These are phyloP conservation scores for Amia ocellicauda DNA, from an alignment of 2,113 vertebrate species.

Conservation along the genomic window DNA sequence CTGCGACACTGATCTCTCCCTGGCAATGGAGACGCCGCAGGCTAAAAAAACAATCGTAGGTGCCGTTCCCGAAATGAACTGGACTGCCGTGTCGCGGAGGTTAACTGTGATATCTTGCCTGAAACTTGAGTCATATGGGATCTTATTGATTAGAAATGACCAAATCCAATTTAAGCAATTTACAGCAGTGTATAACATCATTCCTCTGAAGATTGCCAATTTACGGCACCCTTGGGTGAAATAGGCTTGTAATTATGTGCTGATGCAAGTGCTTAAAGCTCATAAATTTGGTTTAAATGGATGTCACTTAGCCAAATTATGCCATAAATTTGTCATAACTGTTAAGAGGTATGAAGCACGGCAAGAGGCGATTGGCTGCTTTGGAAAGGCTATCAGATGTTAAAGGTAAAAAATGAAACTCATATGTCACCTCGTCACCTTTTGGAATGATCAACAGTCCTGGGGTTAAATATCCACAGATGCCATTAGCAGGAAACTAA, in stretches of 20 bases:
- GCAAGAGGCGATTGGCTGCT: no score
- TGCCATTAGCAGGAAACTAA: no score
- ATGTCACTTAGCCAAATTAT: constrained; percentile 40
- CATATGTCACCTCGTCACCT: constrained; percentile 12
- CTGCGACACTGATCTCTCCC: no score
- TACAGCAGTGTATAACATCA: constrained; percentile 19
- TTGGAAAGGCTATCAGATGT: constrained; percentile 1
- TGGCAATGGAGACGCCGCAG: no score
- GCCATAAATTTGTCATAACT: constrained; percentile 38
- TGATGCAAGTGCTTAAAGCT: constrained; percentile 33
- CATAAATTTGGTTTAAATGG: constrained; percentile 42
- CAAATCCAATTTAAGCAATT: constrained; percentile 18
- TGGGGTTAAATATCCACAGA: no score
- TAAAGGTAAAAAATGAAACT: neutral
- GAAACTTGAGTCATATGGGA: constrained; percentile 12
- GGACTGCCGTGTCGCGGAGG: no score
- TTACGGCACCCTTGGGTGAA: constrained; percentile 30
- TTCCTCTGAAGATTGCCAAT: constrained; percentile 23
- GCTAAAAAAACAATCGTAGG: no score
- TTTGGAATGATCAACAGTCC: constrained; percentile 2
- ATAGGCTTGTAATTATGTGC: constrained; percentile 24
- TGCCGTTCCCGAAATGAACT: no score
- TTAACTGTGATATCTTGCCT: neutral
- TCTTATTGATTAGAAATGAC: constrained; percentile 14
- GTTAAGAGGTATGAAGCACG: constrained; percentile 5